Evolutionary conservation across 2,113 vertebrate species (phyloP).

Genomic region (Amphiprion percula): DNA sequence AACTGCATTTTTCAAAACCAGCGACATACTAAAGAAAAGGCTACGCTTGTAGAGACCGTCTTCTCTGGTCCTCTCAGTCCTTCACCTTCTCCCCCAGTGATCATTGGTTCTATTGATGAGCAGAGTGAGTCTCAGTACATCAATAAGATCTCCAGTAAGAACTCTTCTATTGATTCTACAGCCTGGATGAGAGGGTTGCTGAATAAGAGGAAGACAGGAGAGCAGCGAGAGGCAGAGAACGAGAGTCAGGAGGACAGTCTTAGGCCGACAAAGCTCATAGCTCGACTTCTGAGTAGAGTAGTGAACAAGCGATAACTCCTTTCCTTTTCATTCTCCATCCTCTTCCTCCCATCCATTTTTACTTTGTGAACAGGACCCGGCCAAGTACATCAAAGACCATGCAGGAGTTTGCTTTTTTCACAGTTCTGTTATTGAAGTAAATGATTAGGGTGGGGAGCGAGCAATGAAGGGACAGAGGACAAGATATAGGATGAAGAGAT

Average conservation of each 20-base stretch:
- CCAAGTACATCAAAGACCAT: slow-evolving; percentile 44
- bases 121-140: slow-evolving; percentile 56
- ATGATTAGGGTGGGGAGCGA: slow-evolving; percentile 30
- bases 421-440: slow-evolving; percentile 50
- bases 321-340: not conserved
- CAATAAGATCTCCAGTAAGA: slow-evolving; percentile 72
- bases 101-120: slow-evolving; percentile 72
- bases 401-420: slow-evolving; percentile 32
- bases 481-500: slow-evolving; percentile 13
- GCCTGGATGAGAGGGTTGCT: slow-evolving; percentile 39
- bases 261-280: slow-evolving; percentile 6
- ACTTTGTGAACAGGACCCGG: slow-evolving; percentile 37
- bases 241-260: slow-evolving; percentile 6
- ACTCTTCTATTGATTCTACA: slow-evolving; percentile 66
- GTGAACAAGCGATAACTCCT: slow-evolving; percentile 25
- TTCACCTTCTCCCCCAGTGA: slow-evolving; percentile 33
- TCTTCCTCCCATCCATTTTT: slow-evolving; percentile 5
- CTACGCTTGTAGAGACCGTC: not conserved
- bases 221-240: slow-evolving; percentile 17
- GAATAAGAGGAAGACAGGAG: slow-evolving; percentile 41
- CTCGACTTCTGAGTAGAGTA: slow-evolving; percentile 22
- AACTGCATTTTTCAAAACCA: slow-evolving; percentile 10
- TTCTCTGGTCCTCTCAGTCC: slow-evolving; percentile 9
- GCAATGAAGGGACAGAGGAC: slow-evolving; percentile 21
- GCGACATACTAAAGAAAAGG: not conserved